Percentiles rank a stretch among this genome's conserved stretches.
These are phyloP conservation scores for Dryobates pubescens DNA, from an alignment of 2,797 vertebrate species.

Conservation along the genomic window DNA sequence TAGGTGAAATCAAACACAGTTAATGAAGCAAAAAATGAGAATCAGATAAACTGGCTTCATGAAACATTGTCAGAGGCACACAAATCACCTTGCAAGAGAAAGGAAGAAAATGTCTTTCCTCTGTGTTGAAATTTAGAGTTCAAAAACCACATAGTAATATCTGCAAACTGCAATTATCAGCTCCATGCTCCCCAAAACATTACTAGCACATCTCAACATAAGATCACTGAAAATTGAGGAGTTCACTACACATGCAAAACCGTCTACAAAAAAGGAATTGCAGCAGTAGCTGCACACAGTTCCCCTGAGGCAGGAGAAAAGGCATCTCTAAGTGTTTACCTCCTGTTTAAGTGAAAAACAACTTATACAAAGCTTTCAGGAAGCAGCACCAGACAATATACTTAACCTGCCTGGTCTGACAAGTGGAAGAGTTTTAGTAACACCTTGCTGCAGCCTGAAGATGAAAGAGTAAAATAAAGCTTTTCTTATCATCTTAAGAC, in stretches of 20 bases:
- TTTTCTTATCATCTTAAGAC: background rate
- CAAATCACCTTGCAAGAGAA: background rate
- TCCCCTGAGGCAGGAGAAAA: background rate
- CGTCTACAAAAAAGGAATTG: background rate
- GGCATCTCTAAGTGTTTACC: constrained; percentile 14
- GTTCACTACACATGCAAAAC: background rate
- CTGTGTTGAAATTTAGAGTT: background rate
- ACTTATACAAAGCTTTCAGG: constrained; percentile 28
- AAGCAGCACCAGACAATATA: constrained; percentile 20
- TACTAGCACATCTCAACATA: background rate
- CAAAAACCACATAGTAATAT: background rate
- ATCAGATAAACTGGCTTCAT: background rate
- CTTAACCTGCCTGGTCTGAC: constrained; percentile 53
- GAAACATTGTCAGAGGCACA: background rate
- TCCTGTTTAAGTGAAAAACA: constrained; percentile 58
- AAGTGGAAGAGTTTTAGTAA: constrained; percentile 50
- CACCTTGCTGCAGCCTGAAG: constrained; percentile 11
- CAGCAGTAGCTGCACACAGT: background rate
- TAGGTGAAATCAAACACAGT: background rate
- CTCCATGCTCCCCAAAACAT: background rate
- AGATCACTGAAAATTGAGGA: background rate
- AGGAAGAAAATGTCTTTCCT: background rate
- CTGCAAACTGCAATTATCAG: background rate
- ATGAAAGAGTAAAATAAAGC: constrained; percentile 48
- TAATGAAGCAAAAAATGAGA: constrained; percentile 4